Evolutionary conservation across 2,797 vertebrate species (phyloP).

Genomic region (Typhlichthys eigenmanni): DNA sequence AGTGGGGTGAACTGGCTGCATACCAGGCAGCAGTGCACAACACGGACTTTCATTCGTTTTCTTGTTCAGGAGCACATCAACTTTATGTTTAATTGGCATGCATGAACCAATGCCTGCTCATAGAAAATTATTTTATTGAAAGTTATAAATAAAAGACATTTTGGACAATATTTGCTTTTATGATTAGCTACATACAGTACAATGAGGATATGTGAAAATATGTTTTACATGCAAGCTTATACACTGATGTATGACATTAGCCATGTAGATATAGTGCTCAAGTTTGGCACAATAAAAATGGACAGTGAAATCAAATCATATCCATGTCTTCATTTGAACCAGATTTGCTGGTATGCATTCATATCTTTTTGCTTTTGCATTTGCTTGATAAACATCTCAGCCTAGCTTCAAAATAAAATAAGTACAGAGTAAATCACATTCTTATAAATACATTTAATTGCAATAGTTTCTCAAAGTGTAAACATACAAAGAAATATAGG

Average conservation of each 20-base stretch:
- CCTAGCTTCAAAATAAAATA: background rate
- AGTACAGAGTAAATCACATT: constrained; percentile 1
- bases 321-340: constrained; percentile 5
- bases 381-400: no score
- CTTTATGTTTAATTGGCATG: no score
- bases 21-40: no score
- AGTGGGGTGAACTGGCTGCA: no score
- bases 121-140: constrained; percentile 5
- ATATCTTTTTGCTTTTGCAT: no score
- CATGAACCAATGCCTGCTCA: no score
- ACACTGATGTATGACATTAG: constrained; percentile 16
- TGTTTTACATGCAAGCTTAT: constrained; percentile 32
- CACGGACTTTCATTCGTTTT: no score
- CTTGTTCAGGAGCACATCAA: no score
- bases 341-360: no score
- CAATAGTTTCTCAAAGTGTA: constrained; percentile 23
- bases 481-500: constrained; percentile 43
- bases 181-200: background rate
- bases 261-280: background rate
- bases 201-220: background rate
- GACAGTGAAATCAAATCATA: background rate
- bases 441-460: constrained; percentile 33
- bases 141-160: background rate
- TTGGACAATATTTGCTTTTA: background rate
- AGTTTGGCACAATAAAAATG: background rate